These are phyloP conservation scores for Ennomos quercinarius DNA, from an alignment of 2,888 invertebrate species.

Conservation along the genomic window DNA sequence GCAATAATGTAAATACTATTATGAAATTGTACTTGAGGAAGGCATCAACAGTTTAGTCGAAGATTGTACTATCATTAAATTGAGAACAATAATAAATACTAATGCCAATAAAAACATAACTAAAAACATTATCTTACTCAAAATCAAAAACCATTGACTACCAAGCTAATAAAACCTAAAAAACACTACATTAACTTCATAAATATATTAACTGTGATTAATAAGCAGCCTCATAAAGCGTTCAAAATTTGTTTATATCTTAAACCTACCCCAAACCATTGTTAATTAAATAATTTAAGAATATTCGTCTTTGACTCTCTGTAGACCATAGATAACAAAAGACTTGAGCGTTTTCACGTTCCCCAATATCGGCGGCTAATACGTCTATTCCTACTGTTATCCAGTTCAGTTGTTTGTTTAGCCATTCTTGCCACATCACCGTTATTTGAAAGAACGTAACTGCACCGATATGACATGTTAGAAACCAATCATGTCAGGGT, in stretches of 20 bases:
- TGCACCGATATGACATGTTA: too few species aligned
- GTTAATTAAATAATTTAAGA: conserved; percentile 3
- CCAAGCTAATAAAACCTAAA: conserved; percentile 1
- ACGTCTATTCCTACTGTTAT: too few species aligned
- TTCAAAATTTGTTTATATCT: conserved; percentile 7
- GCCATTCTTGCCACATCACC: too few species aligned
- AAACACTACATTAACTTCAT: conserved; percentile 19
- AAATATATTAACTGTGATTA: conserved; percentile 23
- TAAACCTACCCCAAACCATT: conserved; percentile 17
- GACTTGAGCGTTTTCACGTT: too few species aligned
- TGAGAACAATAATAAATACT: conserved; percentile 7
- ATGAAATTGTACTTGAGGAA: conserved; percentile 61
- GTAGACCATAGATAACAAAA: too few species aligned
- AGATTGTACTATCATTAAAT: conserved; percentile 19
- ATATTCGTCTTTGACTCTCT: background rate
- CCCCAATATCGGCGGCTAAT: too few species aligned
- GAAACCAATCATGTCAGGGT: too few species aligned
- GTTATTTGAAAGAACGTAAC: too few species aligned
- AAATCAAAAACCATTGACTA: conserved; percentile 9
- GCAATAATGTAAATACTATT: conserved; percentile 31
- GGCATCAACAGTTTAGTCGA: conserved; percentile 46
- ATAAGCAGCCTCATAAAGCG: conserved; percentile 25
- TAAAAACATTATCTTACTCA: conserved; percentile 5
- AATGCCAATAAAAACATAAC: background rate
- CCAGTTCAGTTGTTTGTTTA: too few species aligned